Evolutionary conservation across 1,140 invertebrate genomes (phyloP), one percentile per base, ranked within the genome.

Genomic region (Meloidogyne chitwoodi): DNA sequence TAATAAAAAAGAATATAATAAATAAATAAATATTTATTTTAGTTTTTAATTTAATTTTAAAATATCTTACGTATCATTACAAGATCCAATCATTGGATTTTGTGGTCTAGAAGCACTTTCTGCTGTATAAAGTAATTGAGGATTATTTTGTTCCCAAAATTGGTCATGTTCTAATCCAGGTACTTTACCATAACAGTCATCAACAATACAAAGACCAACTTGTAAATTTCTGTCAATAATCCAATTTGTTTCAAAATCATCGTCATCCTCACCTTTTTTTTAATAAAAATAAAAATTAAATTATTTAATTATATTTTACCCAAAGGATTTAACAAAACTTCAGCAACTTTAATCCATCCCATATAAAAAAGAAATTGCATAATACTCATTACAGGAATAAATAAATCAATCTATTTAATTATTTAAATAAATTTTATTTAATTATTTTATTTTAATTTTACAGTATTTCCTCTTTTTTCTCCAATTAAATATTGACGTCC

Each of bases 241-340:
- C 75, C 77, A 87, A 75, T 85, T 85, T 24, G 78, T 78, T 62
- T 84, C 83, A 63, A 84, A 84, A 76, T 84, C 83, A 65, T 81
- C 81, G 44, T 81, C 81, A 63, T 81, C 69, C 14, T 79, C 76
- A 19, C 80, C 79, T 62, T 29, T 62, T 77, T 31, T 16, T 12
- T 74, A 14, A 22, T 22, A 19, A 22, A 26, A 27, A 56, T 71
- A 10, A 26, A 22, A 72, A 72, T 22, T 62, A 22, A 56, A 22
- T 26, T 19, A 48, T 41, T 41, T 24, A 24, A 0, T 29, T 68
- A 65, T 22, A 24, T 38, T 61, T 31, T 64, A 22, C 76, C 79
- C 24, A 82, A 66, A 26, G 82, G 82, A 73, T 82, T 84, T 56
- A 81, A 27, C 22, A 81, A 61, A 11, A 81, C 78, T 70, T 82